Conservation (phyloP, 2,797 vertebrate genomes). For the Garrulus glandarius region DNA sequence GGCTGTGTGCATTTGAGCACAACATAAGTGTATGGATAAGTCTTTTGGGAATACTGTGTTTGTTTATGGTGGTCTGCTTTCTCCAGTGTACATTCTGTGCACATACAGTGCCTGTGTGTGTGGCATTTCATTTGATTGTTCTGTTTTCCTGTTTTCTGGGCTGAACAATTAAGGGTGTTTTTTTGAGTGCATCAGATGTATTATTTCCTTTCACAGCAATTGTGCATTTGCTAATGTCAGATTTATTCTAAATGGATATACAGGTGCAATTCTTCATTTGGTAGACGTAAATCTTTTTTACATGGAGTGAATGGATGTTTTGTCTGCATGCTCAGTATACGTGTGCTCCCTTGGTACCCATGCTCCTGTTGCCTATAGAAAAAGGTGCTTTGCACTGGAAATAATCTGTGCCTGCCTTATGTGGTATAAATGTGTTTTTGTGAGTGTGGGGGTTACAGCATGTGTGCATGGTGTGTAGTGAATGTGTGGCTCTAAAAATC, state of each 20-base stretch:
- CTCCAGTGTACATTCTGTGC: neutral
- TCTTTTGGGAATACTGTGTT: neutral
- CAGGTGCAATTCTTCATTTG: neutral
- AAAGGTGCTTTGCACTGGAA: neutral
- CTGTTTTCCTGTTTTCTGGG: constrained; percentile 14
- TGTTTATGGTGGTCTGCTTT: neutral
- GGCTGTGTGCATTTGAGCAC: neutral
- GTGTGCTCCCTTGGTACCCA: neutral
- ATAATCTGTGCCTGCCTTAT: neutral
- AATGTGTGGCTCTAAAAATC: neutral
- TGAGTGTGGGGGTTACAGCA: neutral
- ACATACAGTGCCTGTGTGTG: neutral
- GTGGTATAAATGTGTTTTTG: neutral
- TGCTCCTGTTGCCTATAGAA: neutral
- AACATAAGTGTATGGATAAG: neutral
- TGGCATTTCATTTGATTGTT: neutral
- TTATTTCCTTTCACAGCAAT: neutral
- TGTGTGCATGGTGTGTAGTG: neutral
- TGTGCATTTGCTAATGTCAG: neutral
- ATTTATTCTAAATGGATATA: neutral
- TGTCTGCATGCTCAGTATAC: neutral
- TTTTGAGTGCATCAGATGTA: neutral
- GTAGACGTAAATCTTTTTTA: neutral
- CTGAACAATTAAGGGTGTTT: neutral
- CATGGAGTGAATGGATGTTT: neutral